These are phyloP conservation scores for Drosophila prostipennis DNA, from an alignment of 2,888 invertebrate species.

Conservation along the genomic window DNA sequence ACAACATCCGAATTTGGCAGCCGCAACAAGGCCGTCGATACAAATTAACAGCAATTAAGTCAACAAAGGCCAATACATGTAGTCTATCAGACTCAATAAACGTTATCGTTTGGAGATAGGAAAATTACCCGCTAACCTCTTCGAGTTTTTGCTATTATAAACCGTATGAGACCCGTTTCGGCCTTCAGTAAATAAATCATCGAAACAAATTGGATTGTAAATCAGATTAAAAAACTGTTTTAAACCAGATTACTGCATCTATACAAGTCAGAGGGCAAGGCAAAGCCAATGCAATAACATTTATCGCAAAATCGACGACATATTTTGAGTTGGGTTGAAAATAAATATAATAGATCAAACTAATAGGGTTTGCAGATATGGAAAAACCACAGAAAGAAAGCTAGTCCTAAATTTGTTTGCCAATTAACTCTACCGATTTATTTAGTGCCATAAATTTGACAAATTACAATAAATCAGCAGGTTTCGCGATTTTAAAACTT, in stretches of 20 bases:
- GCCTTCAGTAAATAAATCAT: slow-evolving; percentile 32
- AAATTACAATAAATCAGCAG: neutral
- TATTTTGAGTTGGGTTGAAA: neutral
- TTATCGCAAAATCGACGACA: neutral
- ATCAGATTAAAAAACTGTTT: neutral
- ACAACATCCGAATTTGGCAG: slow-evolving; percentile 24
- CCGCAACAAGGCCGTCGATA: slow-evolving; percentile 38
- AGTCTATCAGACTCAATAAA: slow-evolving; percentile 16
- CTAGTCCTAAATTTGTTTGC: neutral
- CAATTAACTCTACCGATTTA: neutral
- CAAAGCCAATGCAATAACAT: neutral
- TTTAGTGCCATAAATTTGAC: neutral
- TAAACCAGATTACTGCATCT: neutral
- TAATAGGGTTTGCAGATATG: neutral
- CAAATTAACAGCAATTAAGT: slow-evolving; percentile 54
- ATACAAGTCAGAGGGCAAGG: neutral
- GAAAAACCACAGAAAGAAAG: no score
- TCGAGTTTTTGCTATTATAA: neutral
- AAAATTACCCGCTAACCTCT: slow-evolving; percentile 4
- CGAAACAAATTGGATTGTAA: slow-evolving; percentile 8
- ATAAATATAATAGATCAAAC: neutral
- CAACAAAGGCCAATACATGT: slow-evolving; percentile 32
- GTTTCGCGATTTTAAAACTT: neutral
- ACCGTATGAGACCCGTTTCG: slow-evolving; percentile 1
- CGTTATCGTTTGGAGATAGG: slow-evolving; percentile 15